phyloP scores from a whole-genome alignment of 2,888 invertebrate genomes.

The Cryptocephalus primarius region DNA sequence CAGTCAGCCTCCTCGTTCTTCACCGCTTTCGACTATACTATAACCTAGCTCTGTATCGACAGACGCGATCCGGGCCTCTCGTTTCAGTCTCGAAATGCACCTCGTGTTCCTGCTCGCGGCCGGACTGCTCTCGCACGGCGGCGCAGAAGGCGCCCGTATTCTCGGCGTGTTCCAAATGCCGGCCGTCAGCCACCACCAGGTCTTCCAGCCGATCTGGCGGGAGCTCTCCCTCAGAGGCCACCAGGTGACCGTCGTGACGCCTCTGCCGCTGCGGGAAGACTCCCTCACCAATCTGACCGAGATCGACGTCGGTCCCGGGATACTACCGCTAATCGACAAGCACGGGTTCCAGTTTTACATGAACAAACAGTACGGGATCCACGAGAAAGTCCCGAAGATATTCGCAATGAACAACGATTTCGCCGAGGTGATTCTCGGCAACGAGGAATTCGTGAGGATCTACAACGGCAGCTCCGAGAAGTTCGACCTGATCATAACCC shows the following conservation, averaged over 20 bases:
- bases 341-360: slow-evolving; percentile 22
- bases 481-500: slow-evolving; percentile 23
- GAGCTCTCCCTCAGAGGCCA: slow-evolving; percentile 27
- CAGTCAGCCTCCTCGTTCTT: no score
- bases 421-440: slow-evolving; percentile 14
- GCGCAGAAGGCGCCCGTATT: slow-evolving; percentile 14
- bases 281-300: neutral
- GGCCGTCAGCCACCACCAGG: slow-evolving; percentile 22
- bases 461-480: slow-evolving; percentile 16
- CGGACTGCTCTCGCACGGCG: neutral
- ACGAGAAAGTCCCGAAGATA: slow-evolving; percentile 17
- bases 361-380: slow-evolving; percentile 17
- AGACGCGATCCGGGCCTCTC: no score
- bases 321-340: no score
- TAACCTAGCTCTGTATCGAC: no score
- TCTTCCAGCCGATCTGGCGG: slow-evolving; percentile 23
- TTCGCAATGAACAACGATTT: slow-evolving; percentile 17
- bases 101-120: no score
- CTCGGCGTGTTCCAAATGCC: slow-evolving; percentile 21
- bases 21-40: no score
- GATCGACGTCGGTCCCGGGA: no score
- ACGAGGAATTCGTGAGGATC: slow-evolving; percentile 19
- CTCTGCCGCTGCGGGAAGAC: slow-evolving; percentile 24
- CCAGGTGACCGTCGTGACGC: slow-evolving; percentile 25
- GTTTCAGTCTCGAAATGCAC: no score